phyloP scores from a whole-genome alignment of 1,140 invertebrate species.

The Zelostemma sp. region DNA sequence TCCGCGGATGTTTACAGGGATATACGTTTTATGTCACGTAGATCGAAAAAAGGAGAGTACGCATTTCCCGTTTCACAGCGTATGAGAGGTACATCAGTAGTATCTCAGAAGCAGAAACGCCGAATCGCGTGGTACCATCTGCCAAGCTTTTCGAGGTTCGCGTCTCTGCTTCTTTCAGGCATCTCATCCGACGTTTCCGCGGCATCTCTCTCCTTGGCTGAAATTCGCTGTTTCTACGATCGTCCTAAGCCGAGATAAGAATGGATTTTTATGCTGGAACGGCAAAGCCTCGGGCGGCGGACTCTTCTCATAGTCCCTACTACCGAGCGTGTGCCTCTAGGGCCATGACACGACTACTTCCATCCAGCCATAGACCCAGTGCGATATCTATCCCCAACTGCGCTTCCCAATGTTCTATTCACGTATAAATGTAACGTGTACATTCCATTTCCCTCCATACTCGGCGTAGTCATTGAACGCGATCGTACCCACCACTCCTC shows the following conservation, averaged over 20 bases:
- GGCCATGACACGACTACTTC: constrained; percentile 26
- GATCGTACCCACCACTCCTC: constrained; percentile 23
- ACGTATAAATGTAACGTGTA: constrained; percentile 6
- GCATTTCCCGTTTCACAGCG: neutral
- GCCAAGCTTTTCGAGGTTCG: constrained; percentile 27
- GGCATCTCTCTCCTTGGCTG: neutral
- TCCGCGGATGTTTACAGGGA: too few relatives aligned
- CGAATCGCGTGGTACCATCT: constrained; percentile 27
- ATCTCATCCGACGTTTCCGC: neutral
- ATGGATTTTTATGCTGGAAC: constrained; percentile 55
- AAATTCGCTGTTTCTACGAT: constrained; percentile 12
- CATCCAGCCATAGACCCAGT: constrained; percentile 19
- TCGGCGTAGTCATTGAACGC: constrained; percentile 48
- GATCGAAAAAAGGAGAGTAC: too few relatives aligned
- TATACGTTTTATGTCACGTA: too few relatives aligned
- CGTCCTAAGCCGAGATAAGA: constrained; percentile 40
- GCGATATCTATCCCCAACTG: constrained; percentile 26
- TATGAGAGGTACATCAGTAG: constrained; percentile 3
- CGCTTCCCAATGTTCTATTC: constrained; percentile 33
- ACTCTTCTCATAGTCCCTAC: constrained; percentile 26
- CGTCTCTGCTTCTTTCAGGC: constrained; percentile 16
- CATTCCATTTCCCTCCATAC: constrained; percentile 12
- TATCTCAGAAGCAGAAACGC: constrained; percentile 22
- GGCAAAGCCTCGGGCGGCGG: constrained; percentile 32
- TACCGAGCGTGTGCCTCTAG: constrained; percentile 26